Conservation (phyloP, 2,113 vertebrate species). For the Gorsachius goisagi region DNA sequence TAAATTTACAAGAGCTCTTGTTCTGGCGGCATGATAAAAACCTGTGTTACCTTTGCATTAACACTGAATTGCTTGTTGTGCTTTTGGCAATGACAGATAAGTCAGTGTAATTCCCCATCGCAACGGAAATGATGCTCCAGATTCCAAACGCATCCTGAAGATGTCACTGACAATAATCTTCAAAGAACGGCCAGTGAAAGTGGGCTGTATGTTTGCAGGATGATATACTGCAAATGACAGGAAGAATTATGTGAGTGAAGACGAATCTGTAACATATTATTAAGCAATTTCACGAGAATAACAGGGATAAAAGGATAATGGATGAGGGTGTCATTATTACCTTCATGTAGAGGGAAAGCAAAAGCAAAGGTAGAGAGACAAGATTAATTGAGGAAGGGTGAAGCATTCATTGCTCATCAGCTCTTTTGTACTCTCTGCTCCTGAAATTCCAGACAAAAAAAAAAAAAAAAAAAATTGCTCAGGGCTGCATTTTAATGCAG, state of each 20-base stretch:
- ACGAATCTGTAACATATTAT: conserved; percentile 97
- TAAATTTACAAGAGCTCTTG: conserved; percentile 90
- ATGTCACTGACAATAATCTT: conserved; percentile 96
- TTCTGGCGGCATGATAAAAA: conserved; percentile 87
- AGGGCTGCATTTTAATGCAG: conserved; percentile 75
- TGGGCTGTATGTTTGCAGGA: conserved; percentile 90
- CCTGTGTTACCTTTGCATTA: conserved; percentile 91
- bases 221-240: conserved; percentile 96
- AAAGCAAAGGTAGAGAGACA: conserved; percentile 94
- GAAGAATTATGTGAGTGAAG: conserved; percentile 94
- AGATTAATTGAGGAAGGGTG: conserved; percentile 97
- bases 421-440: conserved; percentile 80
- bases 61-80: conserved; percentile 91
- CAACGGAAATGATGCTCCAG: conserved; percentile 88
- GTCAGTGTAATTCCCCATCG: conserved; percentile 92
- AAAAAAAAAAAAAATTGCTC: conserved; percentile 57
- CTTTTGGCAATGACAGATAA: conserved; percentile 97
- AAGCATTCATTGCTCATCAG: conserved; percentile 94
- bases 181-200: conserved; percentile 87
- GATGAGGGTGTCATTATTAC: conserved; percentile 95
- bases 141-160: conserved; percentile 90
- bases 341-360: conserved; percentile 87
- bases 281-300: conserved; percentile 96
- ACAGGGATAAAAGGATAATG: conserved; percentile 97
- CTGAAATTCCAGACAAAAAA: conserved; percentile 76